Conservation (phyloP, 2,113 vertebrate species). For the Copsychus sechellarum region DNA sequence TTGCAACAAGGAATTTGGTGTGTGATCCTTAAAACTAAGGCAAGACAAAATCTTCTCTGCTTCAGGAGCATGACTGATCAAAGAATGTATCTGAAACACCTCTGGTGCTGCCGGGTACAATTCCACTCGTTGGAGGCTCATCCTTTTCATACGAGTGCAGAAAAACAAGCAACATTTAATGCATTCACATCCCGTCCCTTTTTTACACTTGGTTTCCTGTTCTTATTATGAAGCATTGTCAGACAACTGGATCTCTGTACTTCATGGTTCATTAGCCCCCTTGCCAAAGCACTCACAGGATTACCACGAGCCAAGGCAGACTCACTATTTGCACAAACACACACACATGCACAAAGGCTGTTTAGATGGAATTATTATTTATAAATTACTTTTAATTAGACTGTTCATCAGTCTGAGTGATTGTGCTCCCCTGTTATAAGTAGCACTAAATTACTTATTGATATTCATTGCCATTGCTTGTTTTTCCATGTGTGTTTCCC, state of each 20-base stretch:
- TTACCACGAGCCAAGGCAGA: neutral
- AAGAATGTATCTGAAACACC: neutral
- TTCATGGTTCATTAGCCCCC: neutral
- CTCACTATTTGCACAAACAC: conserved; percentile 8
- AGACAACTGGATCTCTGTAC: neutral
- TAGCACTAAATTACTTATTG: neutral
- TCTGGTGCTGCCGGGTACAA: neutral
- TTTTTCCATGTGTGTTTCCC: neutral
- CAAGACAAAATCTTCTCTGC: neutral
- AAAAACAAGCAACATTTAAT: neutral
- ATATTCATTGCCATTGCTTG: neutral
- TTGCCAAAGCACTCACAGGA: neutral
- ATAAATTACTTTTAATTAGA: conserved; percentile 33
- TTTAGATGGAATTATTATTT: conserved; percentile 14
- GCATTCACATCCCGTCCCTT: neutral
- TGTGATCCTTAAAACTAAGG: neutral
- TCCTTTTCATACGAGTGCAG: neutral
- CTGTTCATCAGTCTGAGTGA: conserved; percentile 12
- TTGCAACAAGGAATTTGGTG: neutral
- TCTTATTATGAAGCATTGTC: neutral
- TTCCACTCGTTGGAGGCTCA: neutral
- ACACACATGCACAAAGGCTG: neutral
- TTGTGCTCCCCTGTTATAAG: neutral
- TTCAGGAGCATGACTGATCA: neutral
- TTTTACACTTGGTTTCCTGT: neutral